Evolutionary conservation across 2,113 vertebrate genomes (phyloP).

Genomic region (Chaetops frenatus): DNA sequence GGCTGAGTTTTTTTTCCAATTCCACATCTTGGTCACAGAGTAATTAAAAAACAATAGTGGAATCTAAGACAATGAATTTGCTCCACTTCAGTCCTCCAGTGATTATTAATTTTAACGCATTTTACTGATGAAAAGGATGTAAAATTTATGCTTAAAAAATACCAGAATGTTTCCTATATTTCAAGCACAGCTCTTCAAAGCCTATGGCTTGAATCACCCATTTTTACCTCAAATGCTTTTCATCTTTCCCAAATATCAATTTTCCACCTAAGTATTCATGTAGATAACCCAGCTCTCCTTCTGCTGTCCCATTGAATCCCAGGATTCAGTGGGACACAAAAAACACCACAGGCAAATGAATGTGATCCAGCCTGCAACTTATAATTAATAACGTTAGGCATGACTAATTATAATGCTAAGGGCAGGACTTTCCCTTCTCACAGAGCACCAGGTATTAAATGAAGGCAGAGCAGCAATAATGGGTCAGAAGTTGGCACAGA

Average conservation of each 20-base stretch:
- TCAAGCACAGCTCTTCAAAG: background rate
- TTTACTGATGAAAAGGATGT: background rate
- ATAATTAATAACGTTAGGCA: background rate
- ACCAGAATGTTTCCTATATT: background rate
- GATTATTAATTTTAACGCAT: rapidly evolving
- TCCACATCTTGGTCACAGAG: rapidly evolving
- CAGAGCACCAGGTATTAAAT: background rate
- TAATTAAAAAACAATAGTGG: background rate
- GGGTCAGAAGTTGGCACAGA: background rate
- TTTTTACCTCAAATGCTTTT: background rate
- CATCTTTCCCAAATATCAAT: background rate
- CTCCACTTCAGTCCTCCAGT: background rate
- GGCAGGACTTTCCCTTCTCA: background rate
- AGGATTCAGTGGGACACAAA: background rate
- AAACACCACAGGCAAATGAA: background rate
- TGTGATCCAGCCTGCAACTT: background rate
- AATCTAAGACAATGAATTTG: background rate
- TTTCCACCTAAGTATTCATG: background rate
- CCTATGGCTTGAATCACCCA: background rate
- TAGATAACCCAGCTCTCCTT: background rate
- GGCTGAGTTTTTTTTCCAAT: rapidly evolving
- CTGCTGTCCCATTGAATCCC: background rate
- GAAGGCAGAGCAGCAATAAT: background rate
- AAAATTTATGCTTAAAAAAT: background rate
- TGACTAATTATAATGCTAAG: background rate